phyloP scores from a whole-genome alignment of 2,113 vertebrate genomes.

The Lethenteron camtschaticum region DNA sequence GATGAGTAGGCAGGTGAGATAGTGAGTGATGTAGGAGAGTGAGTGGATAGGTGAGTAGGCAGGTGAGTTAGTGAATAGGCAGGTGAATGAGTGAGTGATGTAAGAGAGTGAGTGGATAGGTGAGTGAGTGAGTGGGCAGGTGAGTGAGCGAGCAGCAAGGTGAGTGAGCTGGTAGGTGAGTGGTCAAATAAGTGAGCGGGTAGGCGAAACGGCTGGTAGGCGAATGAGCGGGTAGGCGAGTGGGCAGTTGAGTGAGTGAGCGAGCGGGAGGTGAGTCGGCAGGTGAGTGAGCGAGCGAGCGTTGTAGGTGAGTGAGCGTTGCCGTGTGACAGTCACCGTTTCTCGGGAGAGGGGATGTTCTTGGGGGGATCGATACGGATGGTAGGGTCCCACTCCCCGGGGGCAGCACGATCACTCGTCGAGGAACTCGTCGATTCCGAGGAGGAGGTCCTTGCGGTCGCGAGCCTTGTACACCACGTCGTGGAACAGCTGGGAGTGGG shows the following conservation, averaged over 20 bases:
- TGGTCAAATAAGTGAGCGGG: too few species aligned
- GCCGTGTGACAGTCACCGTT: slow-evolving; percentile 33
- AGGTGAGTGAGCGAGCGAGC: too few species aligned
- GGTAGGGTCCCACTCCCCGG: slow-evolving; percentile 85
- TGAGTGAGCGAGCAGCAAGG: too few species aligned
- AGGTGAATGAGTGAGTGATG: too few species aligned
- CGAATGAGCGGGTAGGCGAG: not conserved
- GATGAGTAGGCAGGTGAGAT: too few species aligned
- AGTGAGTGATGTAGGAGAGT: too few species aligned
- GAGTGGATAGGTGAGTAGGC: too few species aligned
- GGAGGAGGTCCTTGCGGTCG: slow-evolving; percentile 72
- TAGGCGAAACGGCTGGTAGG: too few species aligned
- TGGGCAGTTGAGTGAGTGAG: not conserved
- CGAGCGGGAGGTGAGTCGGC: not conserved
- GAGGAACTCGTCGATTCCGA: slow-evolving; percentile 88
- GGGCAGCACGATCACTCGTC: slow-evolving; percentile 98
- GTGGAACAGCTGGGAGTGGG: slow-evolving; percentile 42
- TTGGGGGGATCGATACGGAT: slow-evolving; percentile 97
- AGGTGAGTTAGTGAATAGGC: too few species aligned
- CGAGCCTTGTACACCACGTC: slow-evolving; percentile 97
- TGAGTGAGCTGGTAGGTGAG: too few species aligned
- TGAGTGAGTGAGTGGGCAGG: too few species aligned
- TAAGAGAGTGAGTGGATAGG: too few species aligned
- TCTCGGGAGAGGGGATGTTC: slow-evolving; percentile 71
- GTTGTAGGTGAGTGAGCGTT: not conserved